Percentiles rank a stretch among this genome's conserved stretches.
Conservation (phyloP, 2,797 vertebrate genomes). For the Onychomys torridus region DNA sequence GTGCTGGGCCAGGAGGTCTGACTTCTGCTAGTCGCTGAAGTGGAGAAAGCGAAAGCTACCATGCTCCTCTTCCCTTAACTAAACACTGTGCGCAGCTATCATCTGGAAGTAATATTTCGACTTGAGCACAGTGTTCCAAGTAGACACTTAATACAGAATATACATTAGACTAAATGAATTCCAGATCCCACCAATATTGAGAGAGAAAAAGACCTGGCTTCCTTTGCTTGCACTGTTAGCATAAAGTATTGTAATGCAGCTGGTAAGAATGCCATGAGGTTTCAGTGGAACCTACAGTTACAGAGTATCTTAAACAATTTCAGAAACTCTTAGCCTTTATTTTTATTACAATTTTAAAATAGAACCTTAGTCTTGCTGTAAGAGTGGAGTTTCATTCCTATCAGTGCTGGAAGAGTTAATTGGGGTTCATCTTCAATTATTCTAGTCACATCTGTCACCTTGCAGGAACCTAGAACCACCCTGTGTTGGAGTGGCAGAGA, state of each 20-base stretch:
- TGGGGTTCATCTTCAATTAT: background rate
- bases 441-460: background rate
- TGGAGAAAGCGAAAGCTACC: slow-evolving; percentile 15
- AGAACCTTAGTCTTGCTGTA: background rate
- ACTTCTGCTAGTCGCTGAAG: slow-evolving; percentile 36
- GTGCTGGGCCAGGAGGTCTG: slow-evolving; percentile 25
- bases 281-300: background rate
- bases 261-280: background rate
- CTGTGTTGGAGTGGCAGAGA: no score
- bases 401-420: background rate
- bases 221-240: slow-evolving; percentile 24
- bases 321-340: background rate
- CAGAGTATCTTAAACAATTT: background rate
- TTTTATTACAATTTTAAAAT: slow-evolving; percentile 57
- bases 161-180: slow-evolving; percentile 79
- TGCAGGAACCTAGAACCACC: no score
- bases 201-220: slow-evolving; percentile 34
- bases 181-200: slow-evolving; percentile 48
- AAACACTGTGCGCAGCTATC: slow-evolving; percentile 61
- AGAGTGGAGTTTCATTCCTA: background rate
- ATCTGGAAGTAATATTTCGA: slow-evolving; percentile 80
- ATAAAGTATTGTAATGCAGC: background rate
- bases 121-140: slow-evolving; percentile 57
- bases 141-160: slow-evolving; percentile 82
- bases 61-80: background rate